A percentile compares a stretch with the other conserved stretches of the same genome.
Evolutionary conservation across 2,888 invertebrate species (phyloP).

Genomic region (Megamerina dolium): DNA sequence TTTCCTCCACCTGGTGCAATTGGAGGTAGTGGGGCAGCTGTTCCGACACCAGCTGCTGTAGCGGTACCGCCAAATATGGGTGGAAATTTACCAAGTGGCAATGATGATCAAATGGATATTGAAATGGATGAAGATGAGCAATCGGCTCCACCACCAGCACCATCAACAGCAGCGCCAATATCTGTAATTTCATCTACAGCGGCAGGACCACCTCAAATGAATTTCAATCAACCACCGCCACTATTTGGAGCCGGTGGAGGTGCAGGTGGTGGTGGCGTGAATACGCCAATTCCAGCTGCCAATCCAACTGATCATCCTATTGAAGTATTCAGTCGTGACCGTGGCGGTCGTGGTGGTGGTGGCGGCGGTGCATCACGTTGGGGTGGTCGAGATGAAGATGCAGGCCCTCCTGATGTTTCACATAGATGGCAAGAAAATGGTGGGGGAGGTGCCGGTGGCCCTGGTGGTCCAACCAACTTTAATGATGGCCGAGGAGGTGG

Average conservation of each 20-base stretch:
- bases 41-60: slow-evolving; percentile 21
- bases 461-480: slow-evolving; percentile 22
- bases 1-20: slow-evolving; percentile 32
- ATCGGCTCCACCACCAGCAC: slow-evolving; percentile 17
- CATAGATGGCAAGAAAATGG: slow-evolving; percentile 33
- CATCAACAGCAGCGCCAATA: slow-evolving; percentile 19
- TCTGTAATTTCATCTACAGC: no score
- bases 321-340: slow-evolving; percentile 36
- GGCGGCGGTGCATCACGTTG: slow-evolving; percentile 31
- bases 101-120: slow-evolving; percentile 74
- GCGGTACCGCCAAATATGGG: slow-evolving; percentile 27
- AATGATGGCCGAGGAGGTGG: slow-evolving; percentile 30
- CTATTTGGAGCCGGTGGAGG: slow-evolving; percentile 27
- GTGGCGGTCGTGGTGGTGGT: slow-evolving; percentile 32
- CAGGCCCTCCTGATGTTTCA: slow-evolving; percentile 39
- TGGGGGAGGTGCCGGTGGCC: slow-evolving; percentile 14
- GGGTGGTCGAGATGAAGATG: slow-evolving; percentile 52
- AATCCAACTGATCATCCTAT: slow-evolving; percentile 29
- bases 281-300: slow-evolving; percentile 21
- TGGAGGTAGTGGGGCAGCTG: slow-evolving; percentile 18
- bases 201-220: slow-evolving; percentile 28
- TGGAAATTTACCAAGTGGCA: slow-evolving; percentile 35
- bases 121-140: slow-evolving; percentile 61
- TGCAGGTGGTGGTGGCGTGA: slow-evolving; percentile 14
- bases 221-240: slow-evolving; percentile 51